A percentile compares a stretch with the other conserved stretches of the same genome.
Conservation (phyloP, 2,888 invertebrate species). For the Chorisops tibialis region DNA sequence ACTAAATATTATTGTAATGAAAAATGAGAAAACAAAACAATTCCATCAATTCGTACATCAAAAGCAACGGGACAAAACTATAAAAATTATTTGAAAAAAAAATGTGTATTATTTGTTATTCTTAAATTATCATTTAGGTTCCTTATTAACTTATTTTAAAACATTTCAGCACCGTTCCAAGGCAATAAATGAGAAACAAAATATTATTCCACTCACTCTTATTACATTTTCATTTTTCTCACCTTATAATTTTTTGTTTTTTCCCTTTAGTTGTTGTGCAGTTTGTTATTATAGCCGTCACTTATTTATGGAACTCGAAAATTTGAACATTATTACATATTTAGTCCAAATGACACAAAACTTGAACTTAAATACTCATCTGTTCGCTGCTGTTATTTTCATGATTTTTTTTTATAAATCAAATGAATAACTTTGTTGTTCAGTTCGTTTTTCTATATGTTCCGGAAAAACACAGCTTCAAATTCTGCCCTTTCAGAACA, state of each 20-base stretch:
- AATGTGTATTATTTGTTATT: not conserved
- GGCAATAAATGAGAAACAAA: slow-evolving; percentile 26
- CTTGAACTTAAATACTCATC: not conserved
- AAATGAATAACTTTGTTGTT: no score
- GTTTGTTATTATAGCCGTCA: not conserved
- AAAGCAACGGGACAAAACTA: not conserved
- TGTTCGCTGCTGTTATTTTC: not conserved
- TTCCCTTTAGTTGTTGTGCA: not conserved
- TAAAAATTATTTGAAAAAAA: not conserved
- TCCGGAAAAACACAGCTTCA: no score
- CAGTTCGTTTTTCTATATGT: no score
- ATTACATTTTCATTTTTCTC: slow-evolving; percentile 4
- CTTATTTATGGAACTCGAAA: not conserved
- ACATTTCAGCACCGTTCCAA: slow-evolving; percentile 34
- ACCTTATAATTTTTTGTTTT: no score
- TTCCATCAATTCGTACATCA: no score
- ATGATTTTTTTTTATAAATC: no score
- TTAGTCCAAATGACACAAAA: not conserved
- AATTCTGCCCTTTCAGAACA: no score
- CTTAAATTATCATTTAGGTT: not conserved
- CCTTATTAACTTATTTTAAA: slow-evolving; percentile 9
- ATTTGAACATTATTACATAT: not conserved
- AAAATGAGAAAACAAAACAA: no score
- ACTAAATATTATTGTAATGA: no score
- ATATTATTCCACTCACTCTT: not conserved